Evolutionary conservation across 2,113 vertebrate species (phyloP).

Genomic region (Callorhinus ursinus): DNA sequence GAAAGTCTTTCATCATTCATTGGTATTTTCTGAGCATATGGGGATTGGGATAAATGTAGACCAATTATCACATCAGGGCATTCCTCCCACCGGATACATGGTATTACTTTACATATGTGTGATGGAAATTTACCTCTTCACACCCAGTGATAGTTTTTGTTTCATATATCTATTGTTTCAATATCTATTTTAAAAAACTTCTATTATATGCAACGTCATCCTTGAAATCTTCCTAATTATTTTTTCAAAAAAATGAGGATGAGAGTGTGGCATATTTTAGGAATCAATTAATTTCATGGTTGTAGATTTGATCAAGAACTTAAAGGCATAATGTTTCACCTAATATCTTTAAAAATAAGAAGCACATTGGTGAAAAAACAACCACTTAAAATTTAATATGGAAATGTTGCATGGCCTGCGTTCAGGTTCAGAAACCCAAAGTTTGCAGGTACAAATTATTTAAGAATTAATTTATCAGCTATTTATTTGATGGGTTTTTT

Average conservation of each 20-base stretch:
- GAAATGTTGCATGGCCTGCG: background rate
- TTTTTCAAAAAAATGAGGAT: background rate
- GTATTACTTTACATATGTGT: background rate
- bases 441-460: background rate
- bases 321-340: background rate
- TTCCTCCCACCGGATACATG: conserved; percentile 37
- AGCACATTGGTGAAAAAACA: background rate
- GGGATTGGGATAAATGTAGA: background rate
- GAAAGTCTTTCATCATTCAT: background rate
- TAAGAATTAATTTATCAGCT: background rate
- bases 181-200: conserved; percentile 11
- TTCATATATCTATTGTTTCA: background rate
- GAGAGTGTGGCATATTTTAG: background rate
- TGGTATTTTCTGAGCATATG: conserved; percentile 26
- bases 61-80: background rate
- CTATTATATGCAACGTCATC: background rate
- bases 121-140: background rate
- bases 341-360: background rate
- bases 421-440: background rate
- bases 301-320: background rate
- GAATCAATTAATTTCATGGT: background rate
- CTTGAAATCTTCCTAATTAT: background rate
- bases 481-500: conserved; percentile 33
- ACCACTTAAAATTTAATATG: background rate
- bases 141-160: background rate